Evolutionary conservation across 1,140 invertebrate species (phyloP).

Genomic region (Acromyrmex echinatior): DNA sequence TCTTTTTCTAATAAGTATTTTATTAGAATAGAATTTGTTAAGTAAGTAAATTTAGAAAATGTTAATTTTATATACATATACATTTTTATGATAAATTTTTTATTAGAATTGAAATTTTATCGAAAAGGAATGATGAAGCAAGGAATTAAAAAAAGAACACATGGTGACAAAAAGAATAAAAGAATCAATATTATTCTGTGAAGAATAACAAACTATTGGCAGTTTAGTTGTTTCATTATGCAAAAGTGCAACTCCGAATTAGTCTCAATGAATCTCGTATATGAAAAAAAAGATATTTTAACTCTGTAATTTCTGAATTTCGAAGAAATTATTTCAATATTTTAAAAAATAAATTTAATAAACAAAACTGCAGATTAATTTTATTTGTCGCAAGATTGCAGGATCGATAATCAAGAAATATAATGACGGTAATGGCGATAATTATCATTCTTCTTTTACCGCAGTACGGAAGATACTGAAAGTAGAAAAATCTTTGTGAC

Average conservation of each 20-base stretch:
- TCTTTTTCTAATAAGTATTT: not conserved
- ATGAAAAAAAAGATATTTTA: not conserved
- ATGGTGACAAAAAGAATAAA: not conserved
- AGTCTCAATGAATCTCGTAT: not conserved
- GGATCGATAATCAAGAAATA: slow-evolving; percentile 7
- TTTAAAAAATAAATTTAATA: not conserved
- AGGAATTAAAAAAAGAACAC: not conserved
- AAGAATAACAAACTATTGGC: not conserved
- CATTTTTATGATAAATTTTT: not conserved
- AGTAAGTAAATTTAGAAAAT: not conserved
- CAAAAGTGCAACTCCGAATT: not conserved
- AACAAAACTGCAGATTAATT: not conserved
- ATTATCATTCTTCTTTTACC: slow-evolving; percentile 59
- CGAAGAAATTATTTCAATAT: not conserved
- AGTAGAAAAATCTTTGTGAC: slow-evolving; percentile 75
- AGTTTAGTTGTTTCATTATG: not conserved
- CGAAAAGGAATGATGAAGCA: not conserved
- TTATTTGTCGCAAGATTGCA: not conserved
- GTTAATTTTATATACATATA: slow-evolving; percentile 1
- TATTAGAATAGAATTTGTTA: not conserved
- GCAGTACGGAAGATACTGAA: slow-evolving; percentile 29
- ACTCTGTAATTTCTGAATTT: not conserved
- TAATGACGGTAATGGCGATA: slow-evolving; percentile 53
- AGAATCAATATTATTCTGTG: not conserved
- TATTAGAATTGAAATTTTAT: slow-evolving; percentile 24